Percentiles rank a stretch among this genome's conserved stretches.
Evolutionary conservation across 2,113 vertebrate genomes (phyloP).

Genomic region (Muntiacus reevesi): DNA sequence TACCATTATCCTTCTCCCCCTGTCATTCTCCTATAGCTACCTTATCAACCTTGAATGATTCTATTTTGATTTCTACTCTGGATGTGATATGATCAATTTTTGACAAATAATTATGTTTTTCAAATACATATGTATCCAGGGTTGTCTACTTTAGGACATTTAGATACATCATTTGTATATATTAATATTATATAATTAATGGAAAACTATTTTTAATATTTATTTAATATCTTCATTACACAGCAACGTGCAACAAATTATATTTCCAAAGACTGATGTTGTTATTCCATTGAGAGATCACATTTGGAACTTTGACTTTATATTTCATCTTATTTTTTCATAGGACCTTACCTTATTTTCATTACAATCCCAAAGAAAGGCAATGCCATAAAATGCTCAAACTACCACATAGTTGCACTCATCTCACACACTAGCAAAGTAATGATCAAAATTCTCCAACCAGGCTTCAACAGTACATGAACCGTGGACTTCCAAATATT

Average conservation of each 20-base stretch:
- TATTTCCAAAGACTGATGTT: neutral
- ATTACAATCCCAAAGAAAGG: neutral
- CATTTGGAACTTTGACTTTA: neutral
- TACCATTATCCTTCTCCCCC: neutral
- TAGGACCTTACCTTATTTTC: neutral
- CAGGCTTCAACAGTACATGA: neutral
- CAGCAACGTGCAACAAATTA: neutral
- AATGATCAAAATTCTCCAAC: neutral
- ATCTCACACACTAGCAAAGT: neutral
- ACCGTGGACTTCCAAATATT: neutral
- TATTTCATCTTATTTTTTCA: neutral
- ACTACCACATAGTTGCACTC: neutral
- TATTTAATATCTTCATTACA: neutral
- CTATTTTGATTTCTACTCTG: neutral
- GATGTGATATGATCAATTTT: neutral
- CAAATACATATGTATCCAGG: neutral
- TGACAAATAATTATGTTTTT: neutral
- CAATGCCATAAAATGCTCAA: neutral
- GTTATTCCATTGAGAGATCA: neutral
- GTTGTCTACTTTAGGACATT: neutral
- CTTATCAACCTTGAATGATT: neutral
- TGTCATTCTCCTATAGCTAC: neutral
- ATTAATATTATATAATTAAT: neutral
- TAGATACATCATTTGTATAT: neutral
- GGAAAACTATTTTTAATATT: neutral